Conservation (phyloP, 2,888 invertebrate species). For the Gastrophysa polygoni region DNA sequence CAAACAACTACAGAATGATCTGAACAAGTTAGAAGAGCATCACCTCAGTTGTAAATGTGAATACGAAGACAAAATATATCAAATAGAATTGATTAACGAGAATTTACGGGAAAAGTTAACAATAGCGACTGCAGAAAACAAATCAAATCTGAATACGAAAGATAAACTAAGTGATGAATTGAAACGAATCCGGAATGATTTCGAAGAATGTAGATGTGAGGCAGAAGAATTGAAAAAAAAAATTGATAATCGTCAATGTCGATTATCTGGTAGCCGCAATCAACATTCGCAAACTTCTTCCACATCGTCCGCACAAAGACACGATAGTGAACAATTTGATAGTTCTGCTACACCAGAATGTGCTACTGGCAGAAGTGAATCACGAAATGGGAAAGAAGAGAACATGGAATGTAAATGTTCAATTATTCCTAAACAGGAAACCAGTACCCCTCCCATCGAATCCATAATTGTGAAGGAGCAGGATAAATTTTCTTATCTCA, state of each 20-base stretch:
- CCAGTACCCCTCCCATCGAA: too few species aligned
- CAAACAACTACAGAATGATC: conserved; percentile 7
- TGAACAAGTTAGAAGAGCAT: background rate
- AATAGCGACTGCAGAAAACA: conserved; percentile 18
- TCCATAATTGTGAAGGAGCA: too few species aligned
- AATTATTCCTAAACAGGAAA: too few species aligned
- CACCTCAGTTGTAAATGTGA: conserved; percentile 4
- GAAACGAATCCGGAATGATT: background rate
- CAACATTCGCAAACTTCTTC: background rate
- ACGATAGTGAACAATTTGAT: too few species aligned
- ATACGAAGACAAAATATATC: conserved; percentile 2
- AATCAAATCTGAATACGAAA: conserved; percentile 14
- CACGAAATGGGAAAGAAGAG: too few species aligned
- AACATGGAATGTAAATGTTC: too few species aligned
- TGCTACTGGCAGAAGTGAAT: too few species aligned
- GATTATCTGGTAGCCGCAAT: background rate
- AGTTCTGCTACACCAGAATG: too few species aligned
- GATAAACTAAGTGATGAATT: conserved; percentile 1
- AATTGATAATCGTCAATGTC: background rate
- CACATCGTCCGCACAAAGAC: too few species aligned
- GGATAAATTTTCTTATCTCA: too few species aligned
- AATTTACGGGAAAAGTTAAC: conserved; percentile 9
- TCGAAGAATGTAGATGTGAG: conserved; percentile 6
- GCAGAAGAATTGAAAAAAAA: conserved; percentile 4
- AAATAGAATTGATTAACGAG: conserved; percentile 7